Evolutionary conservation across 2,113 vertebrate species (phyloP).

Genomic region (Pachyramphus minor): DNA sequence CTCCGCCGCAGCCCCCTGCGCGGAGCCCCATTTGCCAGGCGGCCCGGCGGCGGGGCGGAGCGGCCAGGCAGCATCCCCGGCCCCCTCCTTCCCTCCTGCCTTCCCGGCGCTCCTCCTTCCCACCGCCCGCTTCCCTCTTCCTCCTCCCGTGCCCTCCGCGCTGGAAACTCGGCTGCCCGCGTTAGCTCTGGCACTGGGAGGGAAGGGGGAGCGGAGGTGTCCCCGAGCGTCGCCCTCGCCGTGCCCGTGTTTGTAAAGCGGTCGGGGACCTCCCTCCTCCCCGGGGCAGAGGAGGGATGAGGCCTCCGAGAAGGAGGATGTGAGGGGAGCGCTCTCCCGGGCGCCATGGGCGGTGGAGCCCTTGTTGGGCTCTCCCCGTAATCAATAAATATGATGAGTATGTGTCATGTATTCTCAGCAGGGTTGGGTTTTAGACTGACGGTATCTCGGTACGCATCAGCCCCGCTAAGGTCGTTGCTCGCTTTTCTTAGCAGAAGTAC

Average conservation of each 20-base stretch:
- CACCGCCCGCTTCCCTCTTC: not conserved
- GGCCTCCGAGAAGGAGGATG: not conserved
- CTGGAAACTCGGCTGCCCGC: not conserved
- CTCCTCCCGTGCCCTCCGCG: not conserved
- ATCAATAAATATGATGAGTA: rapidly evolving
- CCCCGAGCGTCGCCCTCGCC: not conserved
- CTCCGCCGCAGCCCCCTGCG: not conserved
- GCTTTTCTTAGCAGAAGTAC: not conserved
- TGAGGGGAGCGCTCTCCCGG: not conserved
- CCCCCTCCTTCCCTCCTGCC: not conserved
- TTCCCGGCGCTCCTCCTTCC: not conserved
- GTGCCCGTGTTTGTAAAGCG: not conserved
- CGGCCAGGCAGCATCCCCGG: not conserved
- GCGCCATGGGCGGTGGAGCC: not conserved
- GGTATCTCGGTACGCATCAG: rapidly evolving
- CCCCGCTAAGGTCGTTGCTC: not conserved
- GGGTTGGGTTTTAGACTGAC: not conserved
- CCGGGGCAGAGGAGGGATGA: too few species aligned
- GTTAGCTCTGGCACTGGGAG: too few species aligned
- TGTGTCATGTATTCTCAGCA: rapidly evolving
- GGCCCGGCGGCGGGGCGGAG: conserved; percentile 9
- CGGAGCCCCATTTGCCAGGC: conserved; percentile 16
- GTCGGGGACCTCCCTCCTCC: not conserved
- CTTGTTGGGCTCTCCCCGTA: not conserved
- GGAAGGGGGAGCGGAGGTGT: not conserved